Base-by-base conservation (phyloP, 2,888 invertebrate species). In the Halictus ligatus region DNA sequence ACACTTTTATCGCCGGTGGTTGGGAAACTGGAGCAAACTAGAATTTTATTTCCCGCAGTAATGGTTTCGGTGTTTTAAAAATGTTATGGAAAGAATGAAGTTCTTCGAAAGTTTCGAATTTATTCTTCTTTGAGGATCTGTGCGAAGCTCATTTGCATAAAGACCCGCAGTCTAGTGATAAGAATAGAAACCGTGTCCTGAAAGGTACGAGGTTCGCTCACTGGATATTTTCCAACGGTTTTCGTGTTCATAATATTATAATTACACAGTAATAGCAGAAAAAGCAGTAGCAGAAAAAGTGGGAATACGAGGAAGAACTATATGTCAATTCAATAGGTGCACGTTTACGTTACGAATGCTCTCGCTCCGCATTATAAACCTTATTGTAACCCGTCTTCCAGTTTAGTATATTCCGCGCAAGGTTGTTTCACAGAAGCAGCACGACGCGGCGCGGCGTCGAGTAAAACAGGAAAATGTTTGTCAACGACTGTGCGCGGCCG, bases 21-120 rank as follows among this genome's bases (percentile, higher is more conserved):
- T 25, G 50, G 2, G 58, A 60, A 76, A 76, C 54, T 76, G 50
- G 76, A 60, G 60, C 76, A 58, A 64, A 64, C 29, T 29, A 64
- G 29, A 29, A 64, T 64, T 29, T 64, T 64, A 64, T 64, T 64
- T 29, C 25, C 64, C 15, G 29, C 64, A 13, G 64, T 64, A 64
- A 64, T 29, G 64, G 64, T 64, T 64, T 64, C 64, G 25, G 29
- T 64, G 29, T 29, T 29, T 64, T 29, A 64, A 29, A 64, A 64
- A 64, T 25, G 64, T 29, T 64, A 29, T 15, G 64, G 29, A 29
- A 25, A 29, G 64, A 64, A 29, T 64, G 29, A 29, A 29, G 29
- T 64, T 64, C 29, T 64, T 64, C 13, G 64, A 64, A 64, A 64
- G 6, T 64, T 64, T 29, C 64, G 64, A 15, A 64, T 64, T 64